Percentiles rank a stretch among this genome's conserved stretches.
Evolutionary conservation across 1,140 invertebrate species (phyloP).

Genomic region (Ganaspis sp.): DNA sequence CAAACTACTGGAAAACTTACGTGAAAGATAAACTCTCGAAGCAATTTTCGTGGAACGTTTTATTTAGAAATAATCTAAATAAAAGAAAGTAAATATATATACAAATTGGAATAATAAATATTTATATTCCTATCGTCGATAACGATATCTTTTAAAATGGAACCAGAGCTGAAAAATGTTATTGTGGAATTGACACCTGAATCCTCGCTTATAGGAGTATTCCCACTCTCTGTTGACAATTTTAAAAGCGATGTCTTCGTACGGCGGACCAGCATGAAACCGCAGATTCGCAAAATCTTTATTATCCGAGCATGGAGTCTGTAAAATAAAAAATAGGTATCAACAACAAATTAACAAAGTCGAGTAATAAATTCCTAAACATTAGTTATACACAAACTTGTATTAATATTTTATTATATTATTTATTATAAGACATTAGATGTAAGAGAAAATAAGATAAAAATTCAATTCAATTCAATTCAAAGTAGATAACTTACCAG

Average conservation of each 20-base stretch:
- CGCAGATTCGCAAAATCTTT: conserved; percentile 95
- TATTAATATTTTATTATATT: too few species aligned
- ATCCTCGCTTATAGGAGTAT: conserved; percentile 98
- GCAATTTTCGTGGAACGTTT: too few species aligned
- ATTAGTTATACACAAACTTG: too few species aligned
- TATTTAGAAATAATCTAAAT: not conserved
- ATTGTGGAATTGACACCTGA: conserved; percentile 99
- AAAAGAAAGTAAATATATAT: conserved; percentile 1
- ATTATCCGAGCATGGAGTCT: conserved; percentile 94
- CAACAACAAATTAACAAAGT: too few species aligned
- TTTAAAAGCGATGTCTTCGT: conserved; percentile 99
- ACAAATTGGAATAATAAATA: conserved; percentile 35
- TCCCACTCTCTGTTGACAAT: conserved; percentile 99
- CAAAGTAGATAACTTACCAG: conserved; percentile 78
- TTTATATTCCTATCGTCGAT: conserved; percentile 85
- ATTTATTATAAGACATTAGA: too few species aligned
- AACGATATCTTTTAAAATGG: conserved; percentile 98
- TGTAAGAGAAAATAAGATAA: too few species aligned
- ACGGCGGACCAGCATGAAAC: conserved; percentile 98
- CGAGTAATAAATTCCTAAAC: too few species aligned
- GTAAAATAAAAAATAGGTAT: conserved; percentile 72
- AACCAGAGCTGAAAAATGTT: conserved; percentile 99
- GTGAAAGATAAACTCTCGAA: too few species aligned
- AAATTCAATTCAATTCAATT: not conserved
- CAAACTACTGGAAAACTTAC: too few species aligned